Conservation (phyloP, 2,888 invertebrate genomes). For the Parnassius glacialis region DNA sequence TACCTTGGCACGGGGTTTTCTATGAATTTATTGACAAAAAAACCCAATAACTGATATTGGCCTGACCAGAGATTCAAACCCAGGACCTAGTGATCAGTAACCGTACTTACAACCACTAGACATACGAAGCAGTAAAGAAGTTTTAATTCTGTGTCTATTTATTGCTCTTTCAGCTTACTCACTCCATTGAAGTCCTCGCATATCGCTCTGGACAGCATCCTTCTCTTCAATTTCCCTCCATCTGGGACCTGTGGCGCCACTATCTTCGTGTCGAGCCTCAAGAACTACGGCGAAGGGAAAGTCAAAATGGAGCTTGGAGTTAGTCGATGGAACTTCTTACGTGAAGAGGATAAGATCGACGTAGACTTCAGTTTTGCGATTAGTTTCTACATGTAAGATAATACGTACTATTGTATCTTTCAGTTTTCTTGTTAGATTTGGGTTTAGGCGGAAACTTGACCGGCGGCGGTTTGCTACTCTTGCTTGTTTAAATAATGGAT, state of each 20-base stretch:
- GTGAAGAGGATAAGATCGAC: slow-evolving; percentile 21
- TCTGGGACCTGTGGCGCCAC: slow-evolving; percentile 60
- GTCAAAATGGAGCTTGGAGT: slow-evolving; percentile 20
- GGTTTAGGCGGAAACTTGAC: no score
- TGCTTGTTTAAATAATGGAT: no score
- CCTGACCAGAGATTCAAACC: no score
- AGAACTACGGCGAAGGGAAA: slow-evolving; percentile 24
- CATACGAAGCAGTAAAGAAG: no score
- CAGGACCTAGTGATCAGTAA: no score
- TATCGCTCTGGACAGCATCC: slow-evolving; percentile 52
- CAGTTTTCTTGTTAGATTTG: no score
- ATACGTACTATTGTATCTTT: background rate
- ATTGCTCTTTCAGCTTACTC: slow-evolving; percentile 44
- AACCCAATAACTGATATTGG: no score
- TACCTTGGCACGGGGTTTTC: no score
- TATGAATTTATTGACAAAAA: no score
- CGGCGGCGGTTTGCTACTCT: no score
- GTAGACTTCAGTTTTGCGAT: slow-evolving; percentile 20
- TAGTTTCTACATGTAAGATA: slow-evolving; percentile 23
- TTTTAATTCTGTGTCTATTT: no score
- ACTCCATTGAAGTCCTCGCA: slow-evolving; percentile 54
- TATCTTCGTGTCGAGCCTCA: slow-evolving; percentile 31
- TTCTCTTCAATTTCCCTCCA: slow-evolving; percentile 54
- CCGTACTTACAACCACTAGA: no score
- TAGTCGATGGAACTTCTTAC: slow-evolving; percentile 22